Evolutionary conservation across 2,888 invertebrate species (phyloP), one percentile per base, ranked within the genome.

Genomic region (Tetrapedia diversipes): DNA sequence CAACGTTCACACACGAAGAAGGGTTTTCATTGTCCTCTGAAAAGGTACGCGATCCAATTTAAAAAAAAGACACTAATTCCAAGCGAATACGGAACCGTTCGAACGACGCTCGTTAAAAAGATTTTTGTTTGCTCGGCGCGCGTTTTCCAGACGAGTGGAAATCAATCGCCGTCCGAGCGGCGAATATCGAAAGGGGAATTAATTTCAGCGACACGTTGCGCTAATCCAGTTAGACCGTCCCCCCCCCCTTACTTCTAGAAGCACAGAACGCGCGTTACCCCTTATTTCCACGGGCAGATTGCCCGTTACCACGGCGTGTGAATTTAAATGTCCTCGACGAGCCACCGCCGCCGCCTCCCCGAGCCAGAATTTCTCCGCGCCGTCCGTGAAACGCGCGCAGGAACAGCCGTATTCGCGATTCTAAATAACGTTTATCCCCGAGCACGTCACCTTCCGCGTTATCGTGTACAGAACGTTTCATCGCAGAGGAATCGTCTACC

Each of bases 221-320:
- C 67, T 81, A 85, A 85, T 81, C 82, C 70, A 82, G 82, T 85
- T 85, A 80, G 69, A 74, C 24, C 34, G 74, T 51, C 80, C 68
- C 70, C 63, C 77, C 77, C 68, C 70, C 63, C 77, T 75, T 49
- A 72, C 72, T 78, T 76, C 43, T 71, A 70, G 45, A 45, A 65
- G 65, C 60, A 51, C 43, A 56, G 54, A 64, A 60, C 61, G 56
- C 59, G 65, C 70, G 75, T 77, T 70, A 61, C 65, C 75, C 75
- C 70, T 77, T 75, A 77, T 66, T 77, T 70, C 65, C 43, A 57
- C 45, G 32, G 29, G 56, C 77, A 77, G 75, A 77, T 77, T 77
- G 75, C 70, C n/a, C 69, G 70, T 63, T 70, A 70, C 77, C 63
- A 67, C 76, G 76, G 64, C 59, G 56, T 29, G 59, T 72, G 78